These are phyloP conservation scores for Actinostola sp. DNA, from an alignment of 92 coral and sea anemone species.

Conservation along the genomic window DNA sequence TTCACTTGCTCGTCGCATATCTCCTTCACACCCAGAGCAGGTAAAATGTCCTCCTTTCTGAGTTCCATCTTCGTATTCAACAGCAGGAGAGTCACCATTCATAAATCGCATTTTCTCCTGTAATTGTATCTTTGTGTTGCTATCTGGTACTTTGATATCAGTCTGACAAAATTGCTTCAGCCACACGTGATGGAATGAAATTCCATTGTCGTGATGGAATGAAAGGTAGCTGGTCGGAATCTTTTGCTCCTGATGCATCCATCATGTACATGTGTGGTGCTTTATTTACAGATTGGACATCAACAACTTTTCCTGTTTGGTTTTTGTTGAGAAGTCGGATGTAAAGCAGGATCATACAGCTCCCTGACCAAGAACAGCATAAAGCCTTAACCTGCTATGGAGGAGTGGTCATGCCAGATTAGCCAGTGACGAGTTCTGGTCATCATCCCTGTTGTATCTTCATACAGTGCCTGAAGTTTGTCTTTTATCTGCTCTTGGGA, in stretches of 20 bases:
- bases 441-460: constrained; percentile 14
- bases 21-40: constrained; percentile 27
- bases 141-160: neutral
- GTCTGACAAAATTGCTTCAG: constrained; percentile 3
- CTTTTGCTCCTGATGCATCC: constrained; percentile 38
- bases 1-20: constrained; percentile 34
- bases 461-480: constrained; percentile 14
- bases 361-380: constrained; percentile 38
- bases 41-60: constrained; percentile 31
- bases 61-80: constrained; percentile 45
- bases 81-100: constrained; percentile 46
- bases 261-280: constrained; percentile 36
- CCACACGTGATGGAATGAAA: constrained; percentile 26
- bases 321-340: constrained; percentile 30
- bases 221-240: constrained; percentile 36
- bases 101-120: constrained; percentile 28
- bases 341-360: constrained; percentile 30
- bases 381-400: constrained; percentile 42
- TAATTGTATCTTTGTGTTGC: neutral
- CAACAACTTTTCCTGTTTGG: constrained; percentile 9
- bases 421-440: constrained; percentile 35
- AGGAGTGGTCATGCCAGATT: constrained; percentile 48
- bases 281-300: constrained; percentile 23
- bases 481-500: constrained; percentile 16
- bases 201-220: constrained; percentile 19